Percentiles rank a stretch among this genome's conserved stretches.
phyloP scores from a whole-genome alignment of 2,888 invertebrate genomes.

The Argyresthia goedartella region DNA sequence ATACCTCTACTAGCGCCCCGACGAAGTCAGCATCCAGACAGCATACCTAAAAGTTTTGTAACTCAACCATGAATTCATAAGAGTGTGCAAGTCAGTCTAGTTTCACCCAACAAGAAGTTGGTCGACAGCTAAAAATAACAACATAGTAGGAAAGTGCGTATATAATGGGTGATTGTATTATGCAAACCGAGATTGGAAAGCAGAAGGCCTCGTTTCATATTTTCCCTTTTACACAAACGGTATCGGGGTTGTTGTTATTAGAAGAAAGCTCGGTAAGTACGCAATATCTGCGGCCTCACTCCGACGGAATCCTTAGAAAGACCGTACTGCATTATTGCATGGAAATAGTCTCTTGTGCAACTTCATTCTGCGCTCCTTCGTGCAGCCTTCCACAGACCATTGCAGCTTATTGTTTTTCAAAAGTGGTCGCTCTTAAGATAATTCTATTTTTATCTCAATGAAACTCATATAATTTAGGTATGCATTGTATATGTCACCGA shows the following conservation, averaged over 20 bases:
- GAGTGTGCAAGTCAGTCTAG: slow-evolving; percentile 12
- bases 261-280: slow-evolving; percentile 61
- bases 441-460: slow-evolving; percentile 45
- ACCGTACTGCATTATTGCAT: slow-evolving; percentile 61
- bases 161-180: slow-evolving; percentile 15
- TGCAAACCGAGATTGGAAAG: slow-evolving; percentile 49
- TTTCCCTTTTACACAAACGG: slow-evolving; percentile 57
- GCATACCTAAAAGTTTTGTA: neutral
- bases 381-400: slow-evolving; percentile 57
- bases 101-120: too few species aligned
- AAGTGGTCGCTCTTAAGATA: slow-evolving; percentile 56
- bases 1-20: neutral
- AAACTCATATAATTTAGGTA: neutral
- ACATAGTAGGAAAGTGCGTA: too few species aligned
- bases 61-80: slow-evolving; percentile 30
- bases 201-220: slow-evolving; percentile 60
- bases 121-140: too few species aligned
- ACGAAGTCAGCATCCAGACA: slow-evolving; percentile 3
- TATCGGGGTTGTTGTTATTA: slow-evolving; percentile 58
- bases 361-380: slow-evolving; percentile 63
- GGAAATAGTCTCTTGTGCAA: slow-evolving; percentile 67
- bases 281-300: slow-evolving; percentile 59
- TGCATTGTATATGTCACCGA: neutral
- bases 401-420: slow-evolving; percentile 66
- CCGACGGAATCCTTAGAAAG: slow-evolving; percentile 43